These are phyloP conservation scores for Tipula lateralis DNA, from an alignment of 2,888 invertebrate species.

Conservation along the genomic window DNA sequence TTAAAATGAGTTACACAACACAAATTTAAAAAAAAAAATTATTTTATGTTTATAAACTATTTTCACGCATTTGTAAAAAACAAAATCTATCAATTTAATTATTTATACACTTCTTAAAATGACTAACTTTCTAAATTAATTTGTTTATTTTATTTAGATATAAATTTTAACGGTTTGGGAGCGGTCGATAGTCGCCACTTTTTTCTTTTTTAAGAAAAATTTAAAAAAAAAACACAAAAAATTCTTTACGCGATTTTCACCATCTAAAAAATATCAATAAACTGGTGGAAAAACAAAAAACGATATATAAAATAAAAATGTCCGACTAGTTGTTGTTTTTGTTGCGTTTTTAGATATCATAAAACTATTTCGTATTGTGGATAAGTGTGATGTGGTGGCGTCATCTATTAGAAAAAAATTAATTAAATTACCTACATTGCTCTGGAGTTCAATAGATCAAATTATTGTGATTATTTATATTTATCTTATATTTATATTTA, in stretches of 20 bases:
- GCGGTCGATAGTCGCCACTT: constrained; percentile 32
- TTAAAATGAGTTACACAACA: constrained; percentile 28
- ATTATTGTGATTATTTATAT: too few species aligned
- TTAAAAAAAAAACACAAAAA: constrained; percentile 30
- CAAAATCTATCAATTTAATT: background rate
- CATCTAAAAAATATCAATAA: constrained; percentile 32
- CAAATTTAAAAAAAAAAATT: background rate
- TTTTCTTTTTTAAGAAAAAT: constrained; percentile 12
- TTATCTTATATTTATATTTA: too few species aligned
- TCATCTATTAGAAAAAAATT: background rate
- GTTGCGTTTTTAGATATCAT: background rate
- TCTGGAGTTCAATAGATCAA: background rate
- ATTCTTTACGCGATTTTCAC: constrained; percentile 33
- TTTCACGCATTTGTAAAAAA: constrained; percentile 14
- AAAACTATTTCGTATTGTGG: background rate
- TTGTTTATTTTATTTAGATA: background rate
- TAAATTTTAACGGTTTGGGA: constrained; percentile 30
- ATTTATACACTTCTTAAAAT: background rate
- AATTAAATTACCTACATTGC: background rate
- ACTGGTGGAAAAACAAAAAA: constrained; percentile 14
- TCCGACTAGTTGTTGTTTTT: background rate
- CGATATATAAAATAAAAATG: background rate
- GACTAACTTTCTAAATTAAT: background rate
- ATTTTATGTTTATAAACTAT: background rate
- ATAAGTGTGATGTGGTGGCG: background rate